Evolutionary conservation across 92 coral and sea anemone genomes (phyloP).

Genomic region (Paramuricea clavata): DNA sequence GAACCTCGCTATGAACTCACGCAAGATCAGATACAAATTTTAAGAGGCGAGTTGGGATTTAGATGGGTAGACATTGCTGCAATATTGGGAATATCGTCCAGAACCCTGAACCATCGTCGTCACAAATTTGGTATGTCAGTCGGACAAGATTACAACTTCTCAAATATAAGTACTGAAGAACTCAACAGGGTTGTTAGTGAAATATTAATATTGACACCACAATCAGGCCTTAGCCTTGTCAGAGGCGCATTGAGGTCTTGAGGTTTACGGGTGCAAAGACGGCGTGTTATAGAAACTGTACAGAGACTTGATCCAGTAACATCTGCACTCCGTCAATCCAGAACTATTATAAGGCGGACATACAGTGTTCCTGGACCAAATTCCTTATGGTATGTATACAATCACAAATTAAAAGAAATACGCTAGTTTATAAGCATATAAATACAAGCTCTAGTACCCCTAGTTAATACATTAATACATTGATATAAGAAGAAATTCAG

Average conservation of each 20-base stretch:
- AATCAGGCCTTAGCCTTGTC: constrained; percentile 19
- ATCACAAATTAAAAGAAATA: not conserved
- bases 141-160: constrained; percentile 4
- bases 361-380: constrained; percentile 56
- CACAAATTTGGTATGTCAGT: not conserved
- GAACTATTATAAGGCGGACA: constrained; percentile 46
- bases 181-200: constrained; percentile 9
- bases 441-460: not conserved
- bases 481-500: no score
- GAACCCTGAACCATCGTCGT: no score
- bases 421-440: not conserved
- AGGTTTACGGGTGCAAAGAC: not conserved
- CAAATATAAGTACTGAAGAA: not conserved
- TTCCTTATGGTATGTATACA: constrained; percentile 42
- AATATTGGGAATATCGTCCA: no score
- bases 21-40: no score
- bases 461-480: no score
- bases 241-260: constrained; percentile 24
- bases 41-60: no score
- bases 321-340: constrained; percentile 34
- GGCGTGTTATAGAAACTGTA: constrained; percentile 22
- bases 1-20: no score
- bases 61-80: no score
- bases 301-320: constrained; percentile 54
- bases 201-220: constrained; percentile 13